Conservation (phyloP, 1,140 invertebrate species). For the Caerostris extrusa region DNA sequence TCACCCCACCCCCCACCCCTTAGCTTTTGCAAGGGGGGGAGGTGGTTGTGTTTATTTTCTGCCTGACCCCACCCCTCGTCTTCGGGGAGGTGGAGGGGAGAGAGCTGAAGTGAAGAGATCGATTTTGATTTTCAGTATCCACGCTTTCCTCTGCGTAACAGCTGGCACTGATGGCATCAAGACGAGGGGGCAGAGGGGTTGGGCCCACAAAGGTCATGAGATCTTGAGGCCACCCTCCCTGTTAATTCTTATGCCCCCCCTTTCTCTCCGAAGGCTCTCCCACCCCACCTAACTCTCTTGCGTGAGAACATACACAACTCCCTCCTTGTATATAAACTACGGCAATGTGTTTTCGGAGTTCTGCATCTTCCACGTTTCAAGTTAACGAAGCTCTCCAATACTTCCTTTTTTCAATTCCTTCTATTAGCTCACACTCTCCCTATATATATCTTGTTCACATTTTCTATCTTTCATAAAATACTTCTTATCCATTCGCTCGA, state of each 20-base stretch:
- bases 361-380: not conserved
- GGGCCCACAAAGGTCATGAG: conserved; percentile 50
- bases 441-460: too few species aligned
- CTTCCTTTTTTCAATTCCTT: not conserved
- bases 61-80: not conserved
- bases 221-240: conserved; percentile 40
- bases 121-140: conserved; percentile 60
- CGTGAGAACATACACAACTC: conserved; percentile 52
- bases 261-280: not conserved
- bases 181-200: not conserved
- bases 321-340: not conserved
- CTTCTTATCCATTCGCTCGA: too few species aligned
- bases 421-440: too few species aligned
- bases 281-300: not conserved
- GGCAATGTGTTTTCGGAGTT: conserved; percentile 27
- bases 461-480: too few species aligned
- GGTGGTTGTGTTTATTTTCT: not conserved
- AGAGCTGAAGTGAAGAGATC: conserved; percentile 57
- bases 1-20: conserved; percentile 28
- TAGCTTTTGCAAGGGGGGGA: not conserved
- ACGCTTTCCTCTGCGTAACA: conserved; percentile 56
- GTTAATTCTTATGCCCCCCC: conserved; percentile 24
- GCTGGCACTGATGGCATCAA: conserved; percentile 50
- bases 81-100: conserved; percentile 7
- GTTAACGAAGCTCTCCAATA: conserved; percentile 32